Base-by-base conservation (phyloP, 2,888 invertebrate species). In the Lasioglossum oenotherae region DNA sequence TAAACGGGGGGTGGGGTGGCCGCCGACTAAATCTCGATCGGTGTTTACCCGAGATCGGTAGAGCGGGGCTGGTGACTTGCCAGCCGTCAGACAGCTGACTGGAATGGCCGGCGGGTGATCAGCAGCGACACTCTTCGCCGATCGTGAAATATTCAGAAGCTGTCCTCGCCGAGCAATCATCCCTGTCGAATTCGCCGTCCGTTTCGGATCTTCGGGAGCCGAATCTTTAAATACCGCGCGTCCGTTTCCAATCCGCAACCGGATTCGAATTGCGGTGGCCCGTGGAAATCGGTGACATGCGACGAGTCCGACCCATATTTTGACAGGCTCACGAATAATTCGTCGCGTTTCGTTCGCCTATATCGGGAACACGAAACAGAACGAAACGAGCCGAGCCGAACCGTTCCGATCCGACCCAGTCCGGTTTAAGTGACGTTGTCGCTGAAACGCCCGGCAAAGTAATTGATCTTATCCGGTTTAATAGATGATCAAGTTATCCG, bases 321-420 rank as follows among this genome's bases (percentile, higher is more conserved):
- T 78, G 81, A 88, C 86, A 84, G 83, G 83, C 87, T 89, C 87
- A 82, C 88, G 84, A 91, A 92, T 92, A 87, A 89, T 92, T 90
- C 86, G 84, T 87, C 75, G 73, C 84, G 82, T 31, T 81, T 80
- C 78, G 72, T 86, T 87, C 75, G 71, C 80, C 88, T 89, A 88
- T 87, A 88, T 88, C 82, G 80, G 75, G 86, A 79, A 19, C 73
- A 0, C 46, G 46, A 10, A 49, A 72, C 57, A 14, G 14, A 60
- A 53, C 41, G 35, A 71, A 5, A 69, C 84, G 79, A 75, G 44
- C 69, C 75, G 31, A 31, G 76, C 31, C 16, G 31, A 53, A 1
- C n/a, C 53, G 19, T 27, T 31, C 31, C 82, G 79, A 78, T 44
- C 69, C 80, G 31, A 31, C 83, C 67, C 19, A 44, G 74, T 19